Percentiles rank a stretch among this genome's conserved stretches.
Evolutionary conservation across 2,888 invertebrate genomes (phyloP).

Genomic region (Tanypteryx hageni): DNA sequence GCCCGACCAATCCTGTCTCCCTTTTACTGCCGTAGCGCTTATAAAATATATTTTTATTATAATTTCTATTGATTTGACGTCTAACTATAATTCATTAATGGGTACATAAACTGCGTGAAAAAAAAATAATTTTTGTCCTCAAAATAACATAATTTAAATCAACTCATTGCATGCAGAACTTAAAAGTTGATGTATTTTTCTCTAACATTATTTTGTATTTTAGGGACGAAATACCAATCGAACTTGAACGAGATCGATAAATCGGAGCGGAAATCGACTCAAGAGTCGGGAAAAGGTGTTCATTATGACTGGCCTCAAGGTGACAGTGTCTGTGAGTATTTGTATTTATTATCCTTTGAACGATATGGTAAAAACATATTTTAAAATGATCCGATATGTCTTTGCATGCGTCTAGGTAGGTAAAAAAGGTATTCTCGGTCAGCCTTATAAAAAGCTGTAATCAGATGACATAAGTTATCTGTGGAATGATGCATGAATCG

Average conservation of each 20-base stretch:
- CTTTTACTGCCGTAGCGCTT: neutral
- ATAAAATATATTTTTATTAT: neutral
- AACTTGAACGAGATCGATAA: conserved; percentile 87
- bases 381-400: too few relatives aligned
- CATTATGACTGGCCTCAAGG: conserved; percentile 65
- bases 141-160: conserved; percentile 63
- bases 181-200: neutral
- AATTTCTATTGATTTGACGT: neutral
- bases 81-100: neutral
- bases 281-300: conserved; percentile 65
- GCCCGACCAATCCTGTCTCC: conserved; percentile 31
- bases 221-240: conserved; percentile 73
- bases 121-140: neutral
- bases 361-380: too few relatives aligned
- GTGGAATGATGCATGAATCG: too few relatives aligned
- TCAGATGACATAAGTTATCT: too few relatives aligned
- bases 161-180: neutral
- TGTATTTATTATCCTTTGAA: too few relatives aligned
- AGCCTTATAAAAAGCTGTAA: too few relatives aligned
- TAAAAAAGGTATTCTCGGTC: too few relatives aligned
- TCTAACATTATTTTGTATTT: conserved; percentile 68
- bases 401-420: too few relatives aligned
- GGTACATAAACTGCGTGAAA: neutral
- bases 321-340: conserved; percentile 63
- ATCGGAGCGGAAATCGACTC: conserved; percentile 84